phyloP scores from a whole-genome alignment of 2,797 vertebrate genomes.

The Emydoidea blandingii region DNA sequence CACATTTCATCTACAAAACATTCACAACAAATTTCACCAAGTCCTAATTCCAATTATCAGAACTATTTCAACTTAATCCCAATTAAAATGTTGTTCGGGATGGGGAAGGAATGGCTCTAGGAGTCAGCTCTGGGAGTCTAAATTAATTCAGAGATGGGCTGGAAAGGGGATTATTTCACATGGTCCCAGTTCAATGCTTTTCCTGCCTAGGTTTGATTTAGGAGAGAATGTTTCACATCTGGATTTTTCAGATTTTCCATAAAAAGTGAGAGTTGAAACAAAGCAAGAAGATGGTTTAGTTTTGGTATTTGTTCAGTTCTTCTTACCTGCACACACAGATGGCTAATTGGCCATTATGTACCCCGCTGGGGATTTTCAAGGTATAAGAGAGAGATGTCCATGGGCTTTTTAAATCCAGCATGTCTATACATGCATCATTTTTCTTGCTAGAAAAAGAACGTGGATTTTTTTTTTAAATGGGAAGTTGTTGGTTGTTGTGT shows the following conservation, averaged over 20 bases:
- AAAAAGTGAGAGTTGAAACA: slow-evolving; percentile 22
- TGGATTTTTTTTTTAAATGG: neutral
- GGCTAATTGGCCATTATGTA: slow-evolving; percentile 1
- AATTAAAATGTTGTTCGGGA: neutral
- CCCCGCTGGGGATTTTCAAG: neutral
- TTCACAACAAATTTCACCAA: neutral
- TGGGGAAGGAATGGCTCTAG: neutral
- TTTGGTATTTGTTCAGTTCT: slow-evolving; percentile 17
- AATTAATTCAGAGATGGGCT: rapidly evolving
- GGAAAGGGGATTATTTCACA: neutral
- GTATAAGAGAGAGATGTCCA: slow-evolving; percentile 1
- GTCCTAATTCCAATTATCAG: neutral
- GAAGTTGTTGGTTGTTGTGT: slow-evolving; percentile 25
- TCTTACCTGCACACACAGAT: neutral
- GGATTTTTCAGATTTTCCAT: neutral
- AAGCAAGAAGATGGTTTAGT: neutral
- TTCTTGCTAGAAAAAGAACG: slow-evolving; percentile 9
- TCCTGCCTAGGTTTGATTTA: neutral
- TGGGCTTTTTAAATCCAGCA: neutral
- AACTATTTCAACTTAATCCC: neutral
- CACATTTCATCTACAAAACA: neutral
- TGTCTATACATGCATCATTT: neutral
- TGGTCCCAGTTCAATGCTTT: neutral
- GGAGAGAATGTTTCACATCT: neutral
- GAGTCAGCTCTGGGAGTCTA: neutral